Conservation (phyloP, 2,113 vertebrate species). For the Apteryx owenii region DNA sequence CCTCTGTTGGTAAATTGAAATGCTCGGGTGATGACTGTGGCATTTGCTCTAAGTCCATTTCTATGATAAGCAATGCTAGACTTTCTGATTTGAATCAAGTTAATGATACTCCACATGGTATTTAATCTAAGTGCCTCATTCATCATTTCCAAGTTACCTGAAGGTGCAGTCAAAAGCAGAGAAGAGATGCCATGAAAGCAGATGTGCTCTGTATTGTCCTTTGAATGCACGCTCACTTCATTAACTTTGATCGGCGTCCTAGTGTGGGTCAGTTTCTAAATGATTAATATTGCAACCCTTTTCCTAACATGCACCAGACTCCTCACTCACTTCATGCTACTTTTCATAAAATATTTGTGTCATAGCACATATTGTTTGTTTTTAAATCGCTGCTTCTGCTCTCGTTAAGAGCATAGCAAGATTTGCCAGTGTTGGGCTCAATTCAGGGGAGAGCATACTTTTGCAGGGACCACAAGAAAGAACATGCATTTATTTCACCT, state of each 20-base stretch:
- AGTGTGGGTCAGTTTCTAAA: background rate
- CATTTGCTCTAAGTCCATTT: background rate
- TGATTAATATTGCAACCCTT: background rate
- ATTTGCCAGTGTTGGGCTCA: background rate
- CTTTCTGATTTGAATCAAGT: background rate
- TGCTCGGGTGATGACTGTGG: background rate
- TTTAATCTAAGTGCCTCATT: slow-evolving; percentile 27
- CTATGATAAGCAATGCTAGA: background rate
- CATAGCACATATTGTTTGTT: background rate
- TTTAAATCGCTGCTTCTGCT: background rate
- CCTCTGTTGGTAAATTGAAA: background rate
- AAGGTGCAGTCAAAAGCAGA: slow-evolving; percentile 32
- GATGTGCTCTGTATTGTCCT: background rate
- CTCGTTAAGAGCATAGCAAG: background rate
- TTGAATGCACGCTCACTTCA: slow-evolving; percentile 11
- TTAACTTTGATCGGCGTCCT: slow-evolving; percentile 23
- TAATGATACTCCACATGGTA: background rate
- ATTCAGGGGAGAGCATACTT: background rate
- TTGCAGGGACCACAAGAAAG: fast-evolving
- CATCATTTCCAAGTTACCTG: slow-evolving; percentile 29
- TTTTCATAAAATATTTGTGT: background rate
- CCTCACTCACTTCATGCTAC: background rate
- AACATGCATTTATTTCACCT: background rate
- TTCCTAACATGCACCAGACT: background rate
- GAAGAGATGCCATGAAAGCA: slow-evolving; percentile 26